Evolutionary conservation across 2,797 vertebrate species (phyloP).

Genomic region (Lutjanus argentimaculatus): DNA sequence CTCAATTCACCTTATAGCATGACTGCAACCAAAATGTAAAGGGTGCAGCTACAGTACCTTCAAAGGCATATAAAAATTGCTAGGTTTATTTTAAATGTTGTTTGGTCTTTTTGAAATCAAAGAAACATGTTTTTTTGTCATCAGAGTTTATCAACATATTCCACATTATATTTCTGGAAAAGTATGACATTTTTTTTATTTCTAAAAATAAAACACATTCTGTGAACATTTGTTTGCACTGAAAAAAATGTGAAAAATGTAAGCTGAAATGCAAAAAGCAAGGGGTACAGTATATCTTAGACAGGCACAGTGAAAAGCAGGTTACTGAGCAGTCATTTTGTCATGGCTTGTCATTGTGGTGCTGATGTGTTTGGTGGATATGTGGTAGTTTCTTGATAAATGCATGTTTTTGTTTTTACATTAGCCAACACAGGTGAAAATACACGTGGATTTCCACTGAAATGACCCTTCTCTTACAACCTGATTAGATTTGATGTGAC

Average conservation of each 20-base stretch:
- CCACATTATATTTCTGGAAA: slow-evolving; percentile 35
- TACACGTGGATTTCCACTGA: background rate
- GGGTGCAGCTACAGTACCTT: background rate
- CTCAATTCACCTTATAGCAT: background rate
- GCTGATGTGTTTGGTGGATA: slow-evolving; percentile 9
- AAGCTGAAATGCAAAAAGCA: slow-evolving; percentile 34
- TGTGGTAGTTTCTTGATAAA: background rate
- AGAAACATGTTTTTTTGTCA: background rate
- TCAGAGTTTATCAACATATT: slow-evolving; percentile 8
- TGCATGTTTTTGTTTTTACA: slow-evolving; percentile 1
- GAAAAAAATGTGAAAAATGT: background rate
- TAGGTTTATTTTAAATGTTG: background rate
- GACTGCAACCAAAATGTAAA: slow-evolving; percentile 10
- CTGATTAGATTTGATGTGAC: slow-evolving; percentile 30
- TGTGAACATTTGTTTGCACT: slow-evolving; percentile 34
- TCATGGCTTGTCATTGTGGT: slow-evolving; percentile 18
- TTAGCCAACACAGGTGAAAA: background rate
- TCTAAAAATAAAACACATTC: slow-evolving; percentile 51
- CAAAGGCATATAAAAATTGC: background rate
- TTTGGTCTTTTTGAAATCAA: background rate
- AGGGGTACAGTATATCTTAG: background rate
- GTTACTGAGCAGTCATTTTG: background rate
- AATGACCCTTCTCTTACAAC: background rate
- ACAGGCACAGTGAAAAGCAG: slow-evolving; percentile 29
- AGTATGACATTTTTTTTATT: slow-evolving; percentile 46